Evolutionary conservation across 1,140 invertebrate species (phyloP), one percentile per base, ranked within the genome.

Genomic region (Phenacoccus solenopsis): DNA sequence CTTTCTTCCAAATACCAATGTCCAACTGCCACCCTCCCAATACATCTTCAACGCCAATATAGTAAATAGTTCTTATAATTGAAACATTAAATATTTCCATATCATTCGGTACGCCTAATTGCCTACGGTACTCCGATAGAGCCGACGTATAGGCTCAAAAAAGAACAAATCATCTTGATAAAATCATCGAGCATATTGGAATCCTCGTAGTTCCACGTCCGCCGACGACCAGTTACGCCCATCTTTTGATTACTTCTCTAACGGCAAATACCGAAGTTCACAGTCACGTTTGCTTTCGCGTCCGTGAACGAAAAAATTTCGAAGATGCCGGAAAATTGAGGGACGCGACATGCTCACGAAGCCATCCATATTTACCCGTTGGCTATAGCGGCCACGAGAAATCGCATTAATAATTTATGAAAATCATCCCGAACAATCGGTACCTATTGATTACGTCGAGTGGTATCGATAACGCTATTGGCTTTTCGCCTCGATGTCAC

Each of bases 161-260:
- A 49, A 49, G 38, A 49, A 49, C 38, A 49, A 49, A 49, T 49
- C 38, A 49, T n/a, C 38, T 49, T 49, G 38, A 49, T 49, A 49
- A 49, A 49, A 49, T 49, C 38, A 49, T 16, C 3, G 13, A 9
- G 38, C 2, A n/a, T 49, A 49, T n/a, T 16, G 30, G 30, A 7
- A 32, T 32, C 30, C 5, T 32, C 5, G 13, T 32, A 49, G 13
- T 9, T n/a, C 3, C 16, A 49, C 38, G 20, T 49, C 3, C 38
- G n/a, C 16, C 3, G 38, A 49, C 16, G 38, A 49, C 38, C 38
- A 49, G 38, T 49, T 49, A 49, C 38, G 38, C 38, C 38, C 38
- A 49, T 9, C 38, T 49, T n/a, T 49, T 49, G 38, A 49, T 49
- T 49, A 49, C 12, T 49, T 49, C 38, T 49, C 38, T 49, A 49